phyloP scores from a whole-genome alignment of 2,797 vertebrate species.

The Oceanodroma leucorhoa region DNA sequence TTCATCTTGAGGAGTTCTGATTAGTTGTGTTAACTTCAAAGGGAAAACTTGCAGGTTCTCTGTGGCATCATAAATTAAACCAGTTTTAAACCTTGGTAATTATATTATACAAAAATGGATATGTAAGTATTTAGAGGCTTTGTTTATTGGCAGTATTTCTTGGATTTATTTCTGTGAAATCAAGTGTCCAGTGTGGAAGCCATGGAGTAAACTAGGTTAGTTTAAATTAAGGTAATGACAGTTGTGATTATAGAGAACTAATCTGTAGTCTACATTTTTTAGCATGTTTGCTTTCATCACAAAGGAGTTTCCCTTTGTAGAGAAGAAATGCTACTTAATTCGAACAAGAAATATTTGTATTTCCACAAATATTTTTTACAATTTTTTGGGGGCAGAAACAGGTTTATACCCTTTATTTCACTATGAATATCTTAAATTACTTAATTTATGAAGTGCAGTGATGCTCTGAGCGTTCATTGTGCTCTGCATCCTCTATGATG shows the following conservation, averaged over 20 bases:
- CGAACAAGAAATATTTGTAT: neutral
- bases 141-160: neutral
- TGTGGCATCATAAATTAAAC: neutral
- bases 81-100: neutral
- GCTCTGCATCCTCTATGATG: neutral
- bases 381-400: neutral
- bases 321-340: neutral
- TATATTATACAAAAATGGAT: neutral
- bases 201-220: neutral
- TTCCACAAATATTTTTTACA: neutral
- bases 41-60: neutral
- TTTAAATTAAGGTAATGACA: neutral
- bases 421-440: neutral
- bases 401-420: neutral
- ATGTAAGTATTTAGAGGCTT: neutral
- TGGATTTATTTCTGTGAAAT: neutral
- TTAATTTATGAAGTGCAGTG: neutral
- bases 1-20: neutral
- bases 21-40: neutral
- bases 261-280: neutral
- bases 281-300: neutral
- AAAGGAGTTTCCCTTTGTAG: neutral
- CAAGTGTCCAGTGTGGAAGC: neutral
- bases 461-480: neutral
- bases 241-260: neutral